Evolutionary conservation across 2,888 invertebrate genomes (phyloP).

Genomic region (Mesorhabditis sp.): DNA sequence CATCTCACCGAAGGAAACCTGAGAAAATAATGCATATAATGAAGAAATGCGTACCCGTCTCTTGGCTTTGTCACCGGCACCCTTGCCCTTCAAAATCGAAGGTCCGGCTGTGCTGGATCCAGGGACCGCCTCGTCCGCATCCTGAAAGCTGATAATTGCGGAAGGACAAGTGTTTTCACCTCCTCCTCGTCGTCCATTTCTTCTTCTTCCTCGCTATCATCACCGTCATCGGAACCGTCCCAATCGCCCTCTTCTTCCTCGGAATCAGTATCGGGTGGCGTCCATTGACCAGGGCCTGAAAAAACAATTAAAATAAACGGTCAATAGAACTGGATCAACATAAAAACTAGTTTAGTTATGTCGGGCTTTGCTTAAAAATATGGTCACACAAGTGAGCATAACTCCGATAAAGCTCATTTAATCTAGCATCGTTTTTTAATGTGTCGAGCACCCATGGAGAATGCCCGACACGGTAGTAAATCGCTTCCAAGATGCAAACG

Average conservation of each 20-base stretch:
- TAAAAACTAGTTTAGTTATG: neutral
- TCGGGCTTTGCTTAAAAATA: neutral
- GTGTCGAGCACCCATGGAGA: neutral
- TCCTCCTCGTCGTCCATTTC: slow-evolving; percentile 24
- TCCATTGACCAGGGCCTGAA: slow-evolving; percentile 28
- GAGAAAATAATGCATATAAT: too few species aligned
- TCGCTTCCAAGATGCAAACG: neutral
- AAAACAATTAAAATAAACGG: neutral
- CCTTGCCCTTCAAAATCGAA: too few species aligned
- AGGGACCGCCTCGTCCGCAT: too few species aligned
- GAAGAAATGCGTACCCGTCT: too few species aligned
- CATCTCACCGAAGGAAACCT: slow-evolving; percentile 21
- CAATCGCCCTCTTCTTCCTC: slow-evolving; percentile 28
- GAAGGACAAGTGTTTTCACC: slow-evolving; percentile 11
- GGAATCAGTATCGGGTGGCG: slow-evolving; percentile 43
- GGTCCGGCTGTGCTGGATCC: too few species aligned
- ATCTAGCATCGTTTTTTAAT: neutral
- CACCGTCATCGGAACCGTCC: slow-evolving; percentile 24
- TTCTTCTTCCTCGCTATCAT: slow-evolving; percentile 22
- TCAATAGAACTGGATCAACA: neutral
- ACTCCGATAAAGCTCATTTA: neutral
- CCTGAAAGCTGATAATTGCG: neutral
- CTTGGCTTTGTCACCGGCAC: too few species aligned
- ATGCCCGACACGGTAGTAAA: neutral
- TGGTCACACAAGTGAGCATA: neutral